Evolutionary conservation across 2,797 vertebrate species (phyloP), one percentile per base, ranked within the genome.

Genomic region (Sandelia bainsii): DNA sequence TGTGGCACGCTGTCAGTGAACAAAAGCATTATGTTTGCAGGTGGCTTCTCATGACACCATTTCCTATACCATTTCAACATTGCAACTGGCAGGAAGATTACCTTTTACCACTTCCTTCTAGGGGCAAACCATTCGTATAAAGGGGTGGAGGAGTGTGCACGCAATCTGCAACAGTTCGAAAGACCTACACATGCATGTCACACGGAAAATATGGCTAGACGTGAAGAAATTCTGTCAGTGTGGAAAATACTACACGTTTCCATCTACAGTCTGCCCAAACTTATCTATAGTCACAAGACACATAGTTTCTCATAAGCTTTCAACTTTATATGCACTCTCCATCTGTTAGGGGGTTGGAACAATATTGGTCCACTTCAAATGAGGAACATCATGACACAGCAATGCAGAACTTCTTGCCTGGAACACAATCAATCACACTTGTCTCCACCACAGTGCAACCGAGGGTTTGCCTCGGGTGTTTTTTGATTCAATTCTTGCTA

Each of bases 21-120:
- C 17, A 70, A 29, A 2, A 14, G 40, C 13, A 1, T 54, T n/a
- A 10, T 10, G 17, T 54, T 72, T 70, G 70, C 57, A 84, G 72
- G 69, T 84, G 76, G 60, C 29, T 75, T 34, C 51, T 59, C 19
- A 0, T 91, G 66, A 80, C 82, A 79, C 61, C 68, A 81, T 87
- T 92, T 93, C 88, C 75, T 72, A 69, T 34, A 72, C 10, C 2
- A 77, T 94, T 93, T 88, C 87, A 66, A 90, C 82, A 92, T 29
- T 3, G 10, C 51, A 8, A 75, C n/a, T 23, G 57, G 57, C 86
- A 90, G 92, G 93, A 94, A 94, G 83, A 86, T n/a, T 52, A 62
- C 67, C 19, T 16, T 62, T 60, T 48, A 93, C 91, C 93, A 88
- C 91, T 93, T 95, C 94, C 93, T 89, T 61, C 29, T 49, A 8